phyloP scores from a whole-genome alignment of 2,888 invertebrate species.

The Aradus depressus region DNA sequence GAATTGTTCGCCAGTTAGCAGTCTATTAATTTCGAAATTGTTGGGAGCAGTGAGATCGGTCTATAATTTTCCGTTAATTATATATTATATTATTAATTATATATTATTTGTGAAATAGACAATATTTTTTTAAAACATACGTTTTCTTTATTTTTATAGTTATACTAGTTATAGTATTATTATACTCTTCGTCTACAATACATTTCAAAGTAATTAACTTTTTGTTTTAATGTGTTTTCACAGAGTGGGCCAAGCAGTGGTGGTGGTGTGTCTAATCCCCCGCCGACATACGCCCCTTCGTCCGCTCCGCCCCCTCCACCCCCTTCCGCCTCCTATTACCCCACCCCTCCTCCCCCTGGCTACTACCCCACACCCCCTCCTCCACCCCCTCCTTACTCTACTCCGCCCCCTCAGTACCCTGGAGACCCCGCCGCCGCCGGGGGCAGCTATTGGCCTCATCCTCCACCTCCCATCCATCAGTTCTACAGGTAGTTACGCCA shows the following conservation, averaged over 20 bases:
- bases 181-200: too few relatives aligned
- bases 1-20: too few relatives aligned
- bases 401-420: slow-evolving; percentile 22
- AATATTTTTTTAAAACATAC: too few relatives aligned
- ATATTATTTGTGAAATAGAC: too few relatives aligned
- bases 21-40: too few relatives aligned
- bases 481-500: slow-evolving; percentile 20
- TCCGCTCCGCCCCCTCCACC: slow-evolving; percentile 36
- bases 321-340: slow-evolving; percentile 46
- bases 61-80: too few relatives aligned
- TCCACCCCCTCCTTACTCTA: slow-evolving; percentile 22
- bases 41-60: too few relatives aligned
- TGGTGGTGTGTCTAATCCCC: slow-evolving; percentile 34
- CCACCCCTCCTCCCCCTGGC: slow-evolving; percentile 42
- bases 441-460: slow-evolving; percentile 13
- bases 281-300: slow-evolving; percentile 43
- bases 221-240: too few relatives aligned
- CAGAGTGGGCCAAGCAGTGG: slow-evolving; percentile 15
- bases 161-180: too few relatives aligned
- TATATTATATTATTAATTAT: too few relatives aligned
- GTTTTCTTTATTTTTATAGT: too few relatives aligned
- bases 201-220: too few relatives aligned
- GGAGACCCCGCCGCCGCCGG: slow-evolving; percentile 10
- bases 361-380: slow-evolving; percentile 19
- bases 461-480: slow-evolving; percentile 17